Evolutionary conservation across 2,113 vertebrate genomes (phyloP).

Genomic region (Aptenodytes forsteri): DNA sequence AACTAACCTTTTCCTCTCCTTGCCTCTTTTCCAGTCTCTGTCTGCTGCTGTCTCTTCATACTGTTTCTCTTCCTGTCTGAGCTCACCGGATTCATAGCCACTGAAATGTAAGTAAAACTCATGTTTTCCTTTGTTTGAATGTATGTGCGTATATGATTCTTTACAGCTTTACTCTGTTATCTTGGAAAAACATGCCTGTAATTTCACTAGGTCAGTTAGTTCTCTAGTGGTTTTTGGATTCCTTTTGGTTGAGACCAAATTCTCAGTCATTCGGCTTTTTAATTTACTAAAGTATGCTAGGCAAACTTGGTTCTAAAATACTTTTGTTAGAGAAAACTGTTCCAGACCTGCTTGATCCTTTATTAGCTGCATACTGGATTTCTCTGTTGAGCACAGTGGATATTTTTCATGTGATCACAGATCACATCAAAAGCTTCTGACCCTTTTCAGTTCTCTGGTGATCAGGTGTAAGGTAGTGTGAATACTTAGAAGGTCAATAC

Average conservation of each 20-base stretch:
- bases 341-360: background rate
- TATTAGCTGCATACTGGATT: background rate
- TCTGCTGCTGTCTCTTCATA: slow-evolving; percentile 98
- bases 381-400: background rate
- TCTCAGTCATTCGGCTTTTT: background rate
- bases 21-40: slow-evolving; percentile 85
- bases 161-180: background rate
- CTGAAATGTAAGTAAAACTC: slow-evolving; percentile 94
- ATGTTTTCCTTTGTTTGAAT: background rate
- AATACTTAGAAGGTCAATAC: background rate
- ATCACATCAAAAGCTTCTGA: background rate
- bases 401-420: background rate
- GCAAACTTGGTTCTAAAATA: background rate
- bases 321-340: background rate
- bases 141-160: background rate
- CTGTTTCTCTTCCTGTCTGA: slow-evolving; percentile 98
- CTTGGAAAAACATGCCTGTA: background rate
- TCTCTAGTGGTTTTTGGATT: background rate
- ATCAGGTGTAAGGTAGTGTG: background rate
- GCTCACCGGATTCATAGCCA: slow-evolving; percentile 97
- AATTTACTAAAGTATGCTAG: background rate
- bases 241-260: background rate
- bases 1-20: background rate
- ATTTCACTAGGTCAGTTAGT: background rate
- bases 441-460: background rate